phyloP scores from a whole-genome alignment of 2,797 vertebrate species.

The Crypturellus tataupa region DNA sequence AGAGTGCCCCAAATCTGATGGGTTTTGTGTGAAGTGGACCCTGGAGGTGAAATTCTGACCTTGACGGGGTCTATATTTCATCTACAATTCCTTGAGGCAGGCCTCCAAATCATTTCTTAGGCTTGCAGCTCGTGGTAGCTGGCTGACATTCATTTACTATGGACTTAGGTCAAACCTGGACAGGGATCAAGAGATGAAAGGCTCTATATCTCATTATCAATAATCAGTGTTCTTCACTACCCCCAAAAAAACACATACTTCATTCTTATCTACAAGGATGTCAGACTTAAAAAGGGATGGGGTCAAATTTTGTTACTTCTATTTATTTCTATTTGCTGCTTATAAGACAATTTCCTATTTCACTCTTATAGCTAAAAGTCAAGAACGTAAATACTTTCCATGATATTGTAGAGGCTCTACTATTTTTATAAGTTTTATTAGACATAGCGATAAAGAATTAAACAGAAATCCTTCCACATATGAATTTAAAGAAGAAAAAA shows the following conservation, averaged over 20 bases:
- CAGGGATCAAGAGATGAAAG: conserved; percentile 71
- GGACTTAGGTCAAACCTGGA: conserved; percentile 65
- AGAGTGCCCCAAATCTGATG: neutral
- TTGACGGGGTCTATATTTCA: conserved; percentile 40
- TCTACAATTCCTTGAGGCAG: neutral
- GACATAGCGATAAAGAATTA: neutral
- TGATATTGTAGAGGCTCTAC: conserved; percentile 10
- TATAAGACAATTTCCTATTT: conserved; percentile 58
- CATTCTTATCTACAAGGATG: conserved; percentile 63
- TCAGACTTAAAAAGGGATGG: conserved; percentile 63
- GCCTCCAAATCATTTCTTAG: conserved; percentile 28
- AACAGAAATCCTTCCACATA: neutral
- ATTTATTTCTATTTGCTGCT: conserved; percentile 64
- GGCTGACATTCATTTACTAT: conserved; percentile 64
- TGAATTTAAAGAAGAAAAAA: neutral
- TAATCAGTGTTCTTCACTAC: conserved; percentile 29
- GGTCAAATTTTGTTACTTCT: conserved; percentile 57
- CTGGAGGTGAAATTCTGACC: conserved; percentile 50
- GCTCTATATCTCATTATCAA: conserved; percentile 61
- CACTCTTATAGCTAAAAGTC: neutral
- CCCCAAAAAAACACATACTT: conserved; percentile 37
- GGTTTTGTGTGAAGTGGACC: conserved; percentile 29
- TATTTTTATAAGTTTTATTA: neutral
- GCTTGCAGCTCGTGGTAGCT: conserved; percentile 30
- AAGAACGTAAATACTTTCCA: conserved; percentile 34